Evolutionary conservation across 2,113 vertebrate species (phyloP), one percentile per base, ranked within the genome.

Genomic region (Hystrix cristata): DNA sequence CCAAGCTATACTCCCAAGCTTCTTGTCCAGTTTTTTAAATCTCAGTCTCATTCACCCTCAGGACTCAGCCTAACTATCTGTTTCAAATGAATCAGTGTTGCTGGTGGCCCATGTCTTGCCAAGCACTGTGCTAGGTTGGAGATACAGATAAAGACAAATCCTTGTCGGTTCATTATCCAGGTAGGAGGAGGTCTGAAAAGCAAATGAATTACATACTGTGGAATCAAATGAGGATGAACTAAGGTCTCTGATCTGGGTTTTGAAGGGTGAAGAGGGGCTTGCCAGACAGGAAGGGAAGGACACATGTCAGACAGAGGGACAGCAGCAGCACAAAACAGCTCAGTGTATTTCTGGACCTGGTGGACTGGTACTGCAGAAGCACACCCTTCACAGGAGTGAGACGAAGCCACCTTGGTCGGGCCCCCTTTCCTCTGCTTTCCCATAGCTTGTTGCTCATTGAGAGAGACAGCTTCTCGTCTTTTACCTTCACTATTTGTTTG

Each of bases 391-490:
- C 3, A 83, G 27, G 27, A 60, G 25, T 12, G 90, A 82, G 34
- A 48, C 23, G 6, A 95, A 64, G 15, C 25, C 71, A 10, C 2
- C 86, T 38, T 21, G 7, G 19, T 14, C 83, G 31, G n/a, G 62
- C n/a, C 18, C 46, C 29, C 51, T 67, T 72, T 64, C 57, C 46
- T 76, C n/a, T 64, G 21, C 3, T 34, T 62, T 29, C 62, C 8
- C n/a, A 59, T 25, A 80, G 74, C 38, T 53, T 83, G 48, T 19
- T 34, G 62, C 71, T 91, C 59, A 79, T 25, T 18, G 15, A 92
- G 55, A 59, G 31, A 90, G 57, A 84, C 51, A 53, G 59, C 64
- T 92, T 72, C 25, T 91, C 25, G 72, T 95, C 90, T 69, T n/a
- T 5, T 1, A 4, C 43, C 62, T 88, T 65, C 53, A 62, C n/a